These are phyloP conservation scores for Venustoraphidia nigricollis DNA, from an alignment of 2,888 invertebrate species.

Conservation along the genomic window DNA sequence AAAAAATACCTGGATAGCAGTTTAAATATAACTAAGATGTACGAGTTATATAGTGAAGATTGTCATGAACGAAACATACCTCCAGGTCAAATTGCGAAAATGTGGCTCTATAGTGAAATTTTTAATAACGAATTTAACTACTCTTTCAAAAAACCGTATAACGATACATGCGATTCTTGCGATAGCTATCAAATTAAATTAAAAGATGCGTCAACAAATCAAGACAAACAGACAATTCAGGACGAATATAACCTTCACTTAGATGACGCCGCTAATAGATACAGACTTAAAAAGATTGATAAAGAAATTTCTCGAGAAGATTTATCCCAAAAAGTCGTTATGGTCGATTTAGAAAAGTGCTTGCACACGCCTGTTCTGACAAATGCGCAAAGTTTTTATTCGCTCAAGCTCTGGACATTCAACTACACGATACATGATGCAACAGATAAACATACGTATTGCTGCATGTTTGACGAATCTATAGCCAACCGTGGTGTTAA, in stretches of 20 bases:
- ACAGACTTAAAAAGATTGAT: conserved; percentile 9
- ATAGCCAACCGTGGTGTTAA: conserved; percentile 12
- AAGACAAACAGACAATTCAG: neutral
- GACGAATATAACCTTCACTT: conserved; percentile 7
- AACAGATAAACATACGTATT: conserved; percentile 6
- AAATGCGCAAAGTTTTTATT: conserved; percentile 12
- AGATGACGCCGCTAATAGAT: conserved; percentile 7
- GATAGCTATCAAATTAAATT: too few species aligned
- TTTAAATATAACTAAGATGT: too few species aligned
- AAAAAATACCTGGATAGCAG: too few species aligned
- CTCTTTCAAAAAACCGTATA: too few species aligned
- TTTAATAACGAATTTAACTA: too few species aligned
- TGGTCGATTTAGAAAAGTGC: conserved; percentile 13
- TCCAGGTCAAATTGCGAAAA: too few species aligned
- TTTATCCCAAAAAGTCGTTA: conserved; percentile 4
- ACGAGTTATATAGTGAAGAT: too few species aligned
- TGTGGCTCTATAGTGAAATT: too few species aligned
- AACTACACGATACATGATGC: conserved; percentile 9
- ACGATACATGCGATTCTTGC: too few species aligned
- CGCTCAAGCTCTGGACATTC: conserved; percentile 10
- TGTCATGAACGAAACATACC: too few species aligned
- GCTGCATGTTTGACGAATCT: conserved; percentile 13
- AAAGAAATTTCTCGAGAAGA: conserved; percentile 4
- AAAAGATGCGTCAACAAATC: too few species aligned
- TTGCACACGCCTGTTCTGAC: conserved; percentile 9